Conservation (phyloP, 2,888 invertebrate species). For the Lysandra coridon region DNA sequence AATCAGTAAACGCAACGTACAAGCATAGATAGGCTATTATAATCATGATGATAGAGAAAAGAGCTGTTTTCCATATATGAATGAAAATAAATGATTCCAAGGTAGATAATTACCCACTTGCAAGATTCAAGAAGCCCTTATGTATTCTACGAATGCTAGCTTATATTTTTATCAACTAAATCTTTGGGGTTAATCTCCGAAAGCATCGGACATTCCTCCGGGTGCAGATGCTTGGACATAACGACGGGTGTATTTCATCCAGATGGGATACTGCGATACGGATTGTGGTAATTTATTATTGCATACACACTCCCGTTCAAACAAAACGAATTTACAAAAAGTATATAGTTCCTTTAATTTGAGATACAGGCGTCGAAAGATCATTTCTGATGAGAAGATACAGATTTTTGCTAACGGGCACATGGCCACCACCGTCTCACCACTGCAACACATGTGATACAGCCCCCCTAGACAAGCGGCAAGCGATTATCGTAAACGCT, state of each 20-base stretch:
- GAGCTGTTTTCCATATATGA: too few species aligned
- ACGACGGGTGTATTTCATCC: background rate
- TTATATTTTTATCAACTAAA: background rate
- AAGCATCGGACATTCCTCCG: background rate
- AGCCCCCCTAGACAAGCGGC: too few species aligned
- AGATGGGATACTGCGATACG: background rate
- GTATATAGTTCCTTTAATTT: background rate
- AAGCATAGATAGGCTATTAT: too few species aligned
- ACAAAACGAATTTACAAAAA: background rate
- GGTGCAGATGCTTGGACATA: constrained; percentile 4
- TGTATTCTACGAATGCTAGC: background rate
- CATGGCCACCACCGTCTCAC: too few species aligned
- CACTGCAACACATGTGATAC: too few species aligned
- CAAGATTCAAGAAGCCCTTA: background rate
- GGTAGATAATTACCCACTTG: background rate
- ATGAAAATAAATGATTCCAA: background rate
- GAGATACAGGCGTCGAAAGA: background rate
- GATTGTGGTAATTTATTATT: background rate
- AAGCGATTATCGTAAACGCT: too few species aligned
- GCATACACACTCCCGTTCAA: background rate
- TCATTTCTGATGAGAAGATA: background rate
- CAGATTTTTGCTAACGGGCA: too few species aligned
- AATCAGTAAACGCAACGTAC: too few species aligned
- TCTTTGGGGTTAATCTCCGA: background rate
- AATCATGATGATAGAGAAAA: too few species aligned